phyloP scores from a whole-genome alignment of 2,888 invertebrate genomes.

The Urechis unicinctus region DNA sequence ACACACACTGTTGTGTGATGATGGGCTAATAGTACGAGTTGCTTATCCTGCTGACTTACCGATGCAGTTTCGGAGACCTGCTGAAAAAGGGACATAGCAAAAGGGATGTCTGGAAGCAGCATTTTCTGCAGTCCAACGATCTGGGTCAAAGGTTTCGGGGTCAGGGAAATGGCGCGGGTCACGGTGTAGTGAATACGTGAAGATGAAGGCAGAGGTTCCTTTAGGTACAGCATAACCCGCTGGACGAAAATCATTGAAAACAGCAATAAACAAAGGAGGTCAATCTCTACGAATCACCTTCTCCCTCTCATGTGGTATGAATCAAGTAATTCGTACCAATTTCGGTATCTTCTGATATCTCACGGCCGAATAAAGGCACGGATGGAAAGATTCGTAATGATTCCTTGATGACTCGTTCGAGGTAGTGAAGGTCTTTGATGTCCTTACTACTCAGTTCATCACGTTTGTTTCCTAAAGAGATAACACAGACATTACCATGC shows the following conservation, averaged over 20 bases:
- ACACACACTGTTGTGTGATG: no score
- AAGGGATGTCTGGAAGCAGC: slow-evolving; percentile 65
- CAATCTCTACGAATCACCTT: no score
- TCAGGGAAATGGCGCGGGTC: slow-evolving; percentile 61
- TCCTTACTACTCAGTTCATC: no score
- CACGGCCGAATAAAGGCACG: slow-evolving; percentile 52
- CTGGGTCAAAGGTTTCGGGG: slow-evolving; percentile 71
- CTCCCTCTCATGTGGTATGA: no score
- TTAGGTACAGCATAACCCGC: slow-evolving; percentile 34
- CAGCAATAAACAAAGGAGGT: no score
- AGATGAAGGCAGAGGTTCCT: slow-evolving; percentile 33
- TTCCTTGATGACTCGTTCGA: slow-evolving; percentile 54
- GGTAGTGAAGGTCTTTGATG: slow-evolving; percentile 50
- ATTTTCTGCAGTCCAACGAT: slow-evolving; percentile 67
- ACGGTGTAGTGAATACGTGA: slow-evolving; percentile 54
- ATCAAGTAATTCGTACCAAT: slow-evolving; percentile 43
- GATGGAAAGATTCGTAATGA: slow-evolving; percentile 52
- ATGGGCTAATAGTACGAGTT: no score
- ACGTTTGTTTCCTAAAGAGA: no score
- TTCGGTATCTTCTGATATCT: slow-evolving; percentile 42
- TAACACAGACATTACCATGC: no score
- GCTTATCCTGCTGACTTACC: slow-evolving; percentile 37
- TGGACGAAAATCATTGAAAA: slow-evolving; percentile 2
- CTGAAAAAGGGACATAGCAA: slow-evolving; percentile 53
- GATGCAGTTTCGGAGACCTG: slow-evolving; percentile 53